phyloP scores from a whole-genome alignment of 2,113 vertebrate species.

The Elaphurus davidianus region DNA sequence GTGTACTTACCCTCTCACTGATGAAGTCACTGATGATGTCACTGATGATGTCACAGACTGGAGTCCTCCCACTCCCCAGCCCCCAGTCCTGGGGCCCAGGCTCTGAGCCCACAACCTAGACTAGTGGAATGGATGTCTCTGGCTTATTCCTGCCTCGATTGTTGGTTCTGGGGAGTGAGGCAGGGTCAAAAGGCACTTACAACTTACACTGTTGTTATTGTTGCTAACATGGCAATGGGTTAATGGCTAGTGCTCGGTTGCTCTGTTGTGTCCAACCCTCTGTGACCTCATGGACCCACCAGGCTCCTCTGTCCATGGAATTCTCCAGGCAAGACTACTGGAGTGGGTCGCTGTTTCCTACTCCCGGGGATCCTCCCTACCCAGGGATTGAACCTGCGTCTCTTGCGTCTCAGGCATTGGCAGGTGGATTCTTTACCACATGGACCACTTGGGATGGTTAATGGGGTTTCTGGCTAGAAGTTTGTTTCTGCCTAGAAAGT shows the following conservation, averaged over 20 bases:
- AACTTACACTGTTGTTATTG: background rate
- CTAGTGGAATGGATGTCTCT: background rate
- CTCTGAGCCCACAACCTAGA: background rate
- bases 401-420: background rate
- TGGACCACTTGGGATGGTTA: background rate
- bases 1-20: background rate
- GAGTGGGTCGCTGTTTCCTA: background rate
- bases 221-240: background rate
- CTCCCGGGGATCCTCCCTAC: background rate
- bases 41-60: accelerated
- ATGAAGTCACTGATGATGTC: accelerated
- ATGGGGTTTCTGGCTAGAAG: background rate
- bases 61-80: background rate
- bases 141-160: background rate
- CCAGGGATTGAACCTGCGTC: accelerated
- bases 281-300: background rate
- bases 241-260: background rate
- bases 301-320: background rate
- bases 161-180: background rate
- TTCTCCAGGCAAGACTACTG: background rate
- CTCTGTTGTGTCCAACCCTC: background rate
- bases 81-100: background rate
- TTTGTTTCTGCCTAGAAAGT: background rate
- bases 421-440: background rate
- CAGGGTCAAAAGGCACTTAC: background rate